Evolutionary conservation across 2,888 invertebrate genomes (phyloP), one percentile per base, ranked within the genome.

Genomic region (Polymixis lichenea): DNA sequence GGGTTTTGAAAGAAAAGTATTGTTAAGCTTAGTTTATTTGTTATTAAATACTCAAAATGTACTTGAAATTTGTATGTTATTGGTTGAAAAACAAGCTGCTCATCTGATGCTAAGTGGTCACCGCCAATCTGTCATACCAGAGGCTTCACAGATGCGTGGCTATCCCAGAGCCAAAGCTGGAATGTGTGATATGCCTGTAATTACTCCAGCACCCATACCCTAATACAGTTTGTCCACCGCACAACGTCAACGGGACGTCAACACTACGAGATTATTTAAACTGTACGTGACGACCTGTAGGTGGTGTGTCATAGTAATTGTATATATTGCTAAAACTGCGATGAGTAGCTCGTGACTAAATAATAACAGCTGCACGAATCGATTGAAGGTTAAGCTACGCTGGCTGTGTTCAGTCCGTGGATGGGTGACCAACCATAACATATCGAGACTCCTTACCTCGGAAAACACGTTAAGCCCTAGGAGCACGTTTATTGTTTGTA

Each of bases 1-100:
- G 97, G 84, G 95, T 97, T 73, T 92, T 98, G 49, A 96, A 95
- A 89, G 94, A 94, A 60, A 86, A 92, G 80, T 89, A 92, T 83
- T 86, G 87, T 75, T 90, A 81, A 83, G 9, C 13, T 15, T 64
- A 53, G 25, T 25, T 55, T 22, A n/a, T 58, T 58, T 60, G 38
- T 28, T 7, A 73, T 49, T 22, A 17, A 46, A 19, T 9, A 32
- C 22, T 32, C 6, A 32, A 32, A 66, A 32, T 9, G n/a, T 9
- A n/a, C 22, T 32, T 8, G 2, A 4, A 0, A 8, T n/a, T 15
- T 58, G 4, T 22, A 56, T 56, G 19, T 56, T 19, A 19, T 46
- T 32, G 9, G 7, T 46, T 73, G 15, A 0, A 15, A n/a, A 17
- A 32, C 4, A 38, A n/a, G n/a, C 15, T 22, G 15, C 22, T 19